Evolutionary conservation across 2,888 invertebrate genomes (phyloP).

Genomic region (Phalera bucephala): DNA sequence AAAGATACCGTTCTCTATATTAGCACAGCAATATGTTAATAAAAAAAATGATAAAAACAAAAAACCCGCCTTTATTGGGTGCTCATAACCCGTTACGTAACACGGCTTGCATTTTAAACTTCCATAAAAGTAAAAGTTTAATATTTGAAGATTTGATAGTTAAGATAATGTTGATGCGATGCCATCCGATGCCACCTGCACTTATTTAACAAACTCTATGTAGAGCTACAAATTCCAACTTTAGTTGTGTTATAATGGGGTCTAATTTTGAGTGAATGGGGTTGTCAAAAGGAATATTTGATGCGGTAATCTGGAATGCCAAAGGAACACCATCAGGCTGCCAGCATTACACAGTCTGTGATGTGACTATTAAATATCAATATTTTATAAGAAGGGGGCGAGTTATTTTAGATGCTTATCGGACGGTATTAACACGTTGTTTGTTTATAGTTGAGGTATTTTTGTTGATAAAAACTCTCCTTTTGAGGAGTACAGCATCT

Average conservation of each 20-base stretch:
- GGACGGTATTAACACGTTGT: constrained; percentile 77
- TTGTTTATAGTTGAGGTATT: constrained; percentile 63
- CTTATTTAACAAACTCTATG: constrained; percentile 35
- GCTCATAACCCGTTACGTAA: constrained; percentile 53
- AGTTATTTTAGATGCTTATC: constrained; percentile 71
- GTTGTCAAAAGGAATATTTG: constrained; percentile 60
- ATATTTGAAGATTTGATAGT: constrained; percentile 74
- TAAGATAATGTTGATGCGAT: constrained; percentile 67
- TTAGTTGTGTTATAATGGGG: constrained; percentile 16
- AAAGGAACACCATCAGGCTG: constrained; percentile 62
- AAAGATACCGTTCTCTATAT: constrained; percentile 7
- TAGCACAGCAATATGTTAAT: constrained; percentile 17
- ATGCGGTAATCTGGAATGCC: constrained; percentile 75
- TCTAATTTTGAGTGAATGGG: constrained; percentile 21
- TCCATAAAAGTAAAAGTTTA: constrained; percentile 78
- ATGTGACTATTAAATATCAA: constrained; percentile 77
- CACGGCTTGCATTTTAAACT: constrained; percentile 70
- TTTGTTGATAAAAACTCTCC: constrained; percentile 47
- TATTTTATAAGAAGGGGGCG: constrained; percentile 71
- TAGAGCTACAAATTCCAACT: constrained; percentile 21
- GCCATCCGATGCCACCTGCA: constrained; percentile 73
- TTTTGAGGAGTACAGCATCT: constrained; percentile 59
- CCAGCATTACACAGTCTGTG: constrained; percentile 71
- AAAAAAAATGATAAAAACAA: constrained; percentile 29
- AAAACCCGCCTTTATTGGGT: constrained; percentile 34